Percentiles rank a stretch among this genome's conserved stretches.
Evolutionary conservation across 2,888 invertebrate genomes (phyloP).

Genomic region (Pyrrhia umbra): DNA sequence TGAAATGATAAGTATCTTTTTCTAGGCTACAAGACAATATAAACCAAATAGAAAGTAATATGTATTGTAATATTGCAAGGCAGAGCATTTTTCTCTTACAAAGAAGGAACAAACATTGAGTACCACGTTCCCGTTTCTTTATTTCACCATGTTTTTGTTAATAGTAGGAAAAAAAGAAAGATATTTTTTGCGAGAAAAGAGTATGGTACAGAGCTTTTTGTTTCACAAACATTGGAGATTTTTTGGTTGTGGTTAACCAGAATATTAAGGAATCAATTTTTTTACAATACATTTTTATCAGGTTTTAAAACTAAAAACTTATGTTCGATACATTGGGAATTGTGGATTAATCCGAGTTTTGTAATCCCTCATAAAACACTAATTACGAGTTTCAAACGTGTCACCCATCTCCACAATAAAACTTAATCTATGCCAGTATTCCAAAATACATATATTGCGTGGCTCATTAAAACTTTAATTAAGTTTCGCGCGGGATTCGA

Average conservation of each 20-base stretch:
- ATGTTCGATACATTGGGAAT: too few relatives aligned
- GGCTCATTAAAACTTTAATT: slow-evolving; percentile 87
- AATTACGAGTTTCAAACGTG: neutral
- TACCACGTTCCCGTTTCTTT: neutral
- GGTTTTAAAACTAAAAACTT: too few relatives aligned
- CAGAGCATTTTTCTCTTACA: neutral
- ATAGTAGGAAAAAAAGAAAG: neutral
- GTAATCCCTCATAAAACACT: neutral
- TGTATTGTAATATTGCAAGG: neutral
- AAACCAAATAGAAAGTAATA: slow-evolving; percentile 12
- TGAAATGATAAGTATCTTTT: slow-evolving; percentile 33
- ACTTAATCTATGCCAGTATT: slow-evolving; percentile 44
- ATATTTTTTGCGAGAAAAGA: neutral
- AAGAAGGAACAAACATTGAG: neutral
- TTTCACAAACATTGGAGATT: neutral
- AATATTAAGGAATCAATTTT: too few relatives aligned
- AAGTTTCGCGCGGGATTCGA: slow-evolving; percentile 80
- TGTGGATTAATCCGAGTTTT: too few relatives aligned
- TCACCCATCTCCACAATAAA: slow-evolving; percentile 1
- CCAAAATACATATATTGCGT: slow-evolving; percentile 72
- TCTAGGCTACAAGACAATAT: slow-evolving; percentile 21
- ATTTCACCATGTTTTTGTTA: neutral
- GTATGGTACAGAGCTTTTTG: neutral
- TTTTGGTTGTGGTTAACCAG: neutral
- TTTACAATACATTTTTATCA: too few relatives aligned